Percentiles rank a stretch among this genome's conserved stretches.
phyloP scores from a whole-genome alignment of 2,888 invertebrate species.

The Frankliniella fusca region DNA sequence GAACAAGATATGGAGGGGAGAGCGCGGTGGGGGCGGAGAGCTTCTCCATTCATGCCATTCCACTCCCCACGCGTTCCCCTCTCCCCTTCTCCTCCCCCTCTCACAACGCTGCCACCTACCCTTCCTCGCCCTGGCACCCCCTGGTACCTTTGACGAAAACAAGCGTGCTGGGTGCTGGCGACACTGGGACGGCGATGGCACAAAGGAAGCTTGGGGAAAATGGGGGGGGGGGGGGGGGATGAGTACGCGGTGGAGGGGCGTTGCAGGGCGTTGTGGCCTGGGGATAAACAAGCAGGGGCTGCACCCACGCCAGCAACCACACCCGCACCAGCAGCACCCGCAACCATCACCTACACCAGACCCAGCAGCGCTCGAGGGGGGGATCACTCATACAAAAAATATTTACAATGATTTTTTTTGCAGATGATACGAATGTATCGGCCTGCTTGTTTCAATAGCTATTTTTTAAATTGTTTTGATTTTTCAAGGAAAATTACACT shows the following conservation, averaged over 20 bases:
- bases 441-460: too few relatives aligned
- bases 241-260: not conserved
- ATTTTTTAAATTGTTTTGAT: too few relatives aligned
- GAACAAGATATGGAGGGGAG: not conserved
- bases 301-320: too few relatives aligned
- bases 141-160: not conserved
- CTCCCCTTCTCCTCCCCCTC: not conserved
- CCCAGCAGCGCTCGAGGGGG: too few relatives aligned
- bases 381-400: too few relatives aligned
- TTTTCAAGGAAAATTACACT: too few relatives aligned
- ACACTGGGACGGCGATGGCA: not conserved
- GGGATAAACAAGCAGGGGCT: too few relatives aligned
- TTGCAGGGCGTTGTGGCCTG: not conserved
- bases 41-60: not conserved
- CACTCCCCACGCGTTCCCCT: not conserved
- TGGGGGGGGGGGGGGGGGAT: not conserved
- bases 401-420: too few relatives aligned
- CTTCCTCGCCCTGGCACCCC: slow-evolving; percentile 30
- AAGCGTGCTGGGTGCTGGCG: not conserved
- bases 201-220: not conserved
- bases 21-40: not conserved
- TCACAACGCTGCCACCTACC: slow-evolving; percentile 35
- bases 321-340: too few relatives aligned
- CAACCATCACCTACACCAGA: too few relatives aligned
- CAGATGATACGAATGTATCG: too few relatives aligned